Base-by-base conservation (phyloP, 2,113 vertebrate genomes). In the Antechinus stuartii region DNA sequence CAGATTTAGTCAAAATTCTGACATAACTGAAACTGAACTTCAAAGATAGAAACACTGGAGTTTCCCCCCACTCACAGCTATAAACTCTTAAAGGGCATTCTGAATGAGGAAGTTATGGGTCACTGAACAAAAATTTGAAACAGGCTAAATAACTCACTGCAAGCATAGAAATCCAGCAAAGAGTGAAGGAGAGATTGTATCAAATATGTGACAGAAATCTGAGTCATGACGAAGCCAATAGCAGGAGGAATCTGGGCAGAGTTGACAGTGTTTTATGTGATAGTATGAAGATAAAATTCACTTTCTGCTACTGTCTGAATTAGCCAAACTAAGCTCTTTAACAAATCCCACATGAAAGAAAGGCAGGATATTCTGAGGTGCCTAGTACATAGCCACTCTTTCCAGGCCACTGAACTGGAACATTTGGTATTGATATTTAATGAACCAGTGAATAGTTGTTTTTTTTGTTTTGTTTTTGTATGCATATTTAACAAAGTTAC, bases 171-270 rank as follows among this genome's bases (percentile, higher is more conserved):
- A 91, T 54, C 50, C 50, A 19, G n/a, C 54, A 95, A 46, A 90
- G 55, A 93, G 91, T 76, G 57, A 91, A 95, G 61, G 52, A 91
- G 89, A 76, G 35, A 57, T 3, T 49, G 47, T 89, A n/a, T 76
- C 35, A 76, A 76, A 76, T 26, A 52, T 61, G 93, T 89, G 54
- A 94, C 68, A 76, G 68, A 84, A 84, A 22, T 91, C 54, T 76
- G 94, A 94, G 61, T 50, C 19, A 2, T 42, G n/a, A 92, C 91
- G 95, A 57, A 54, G 6, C 84, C 90, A 90, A 57, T 84, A 84
- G 90, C n/a, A 50, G 93, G 93, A 91, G 91, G 56, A 76, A 91
- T 91, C 92, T 50, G 91, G 95, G 93, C 92, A 91, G 61, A 91
- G 92, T 94, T 90, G 30, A 22, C 92, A 91, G 94, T 93, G 91